Conservation (phyloP, 2,888 invertebrate genomes). For the Eupithecia insigniata region DNA sequence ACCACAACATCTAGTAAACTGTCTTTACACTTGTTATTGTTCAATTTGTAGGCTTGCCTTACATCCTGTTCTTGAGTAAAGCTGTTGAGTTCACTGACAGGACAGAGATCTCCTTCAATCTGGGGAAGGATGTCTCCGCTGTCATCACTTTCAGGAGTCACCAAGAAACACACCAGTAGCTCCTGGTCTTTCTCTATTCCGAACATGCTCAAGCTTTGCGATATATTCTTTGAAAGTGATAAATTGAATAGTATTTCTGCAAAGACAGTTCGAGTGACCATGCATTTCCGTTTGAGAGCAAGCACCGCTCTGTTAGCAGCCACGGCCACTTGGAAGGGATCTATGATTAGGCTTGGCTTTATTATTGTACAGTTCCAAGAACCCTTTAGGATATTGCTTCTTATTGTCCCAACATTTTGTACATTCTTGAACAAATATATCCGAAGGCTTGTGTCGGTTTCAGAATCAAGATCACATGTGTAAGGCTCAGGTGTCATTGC, state of each 20-base stretch:
- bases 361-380: slow-evolving; percentile 85
- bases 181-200: slow-evolving; percentile 78
- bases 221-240: slow-evolving; percentile 88
- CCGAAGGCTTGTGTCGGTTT: slow-evolving; percentile 69
- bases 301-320: slow-evolving; percentile 88
- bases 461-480: slow-evolving; percentile 71
- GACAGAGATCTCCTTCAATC: slow-evolving; percentile 82
- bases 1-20: slow-evolving; percentile 85
- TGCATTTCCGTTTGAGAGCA: slow-evolving; percentile 70
- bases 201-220: slow-evolving; percentile 87
- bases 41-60: slow-evolving; percentile 86
- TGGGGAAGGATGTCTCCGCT: slow-evolving; percentile 67
- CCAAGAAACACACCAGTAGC: slow-evolving; percentile 67
- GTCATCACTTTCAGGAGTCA: slow-evolving; percentile 50
- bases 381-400: slow-evolving; percentile 82
- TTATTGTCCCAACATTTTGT: slow-evolving; percentile 82
- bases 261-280: slow-evolving; percentile 86
- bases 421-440: slow-evolving; percentile 85
- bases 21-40: slow-evolving; percentile 70
- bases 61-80: slow-evolving; percentile 79
- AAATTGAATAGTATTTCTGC: slow-evolving; percentile 88
- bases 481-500: slow-evolving; percentile 57
- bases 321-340: slow-evolving; percentile 84
- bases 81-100: slow-evolving; percentile 74
- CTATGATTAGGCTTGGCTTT: slow-evolving; percentile 85